Evolutionary conservation across 2,888 invertebrate species (phyloP), one percentile per base, ranked within the genome.

Genomic region (Drosophila fungiperda): DNA sequence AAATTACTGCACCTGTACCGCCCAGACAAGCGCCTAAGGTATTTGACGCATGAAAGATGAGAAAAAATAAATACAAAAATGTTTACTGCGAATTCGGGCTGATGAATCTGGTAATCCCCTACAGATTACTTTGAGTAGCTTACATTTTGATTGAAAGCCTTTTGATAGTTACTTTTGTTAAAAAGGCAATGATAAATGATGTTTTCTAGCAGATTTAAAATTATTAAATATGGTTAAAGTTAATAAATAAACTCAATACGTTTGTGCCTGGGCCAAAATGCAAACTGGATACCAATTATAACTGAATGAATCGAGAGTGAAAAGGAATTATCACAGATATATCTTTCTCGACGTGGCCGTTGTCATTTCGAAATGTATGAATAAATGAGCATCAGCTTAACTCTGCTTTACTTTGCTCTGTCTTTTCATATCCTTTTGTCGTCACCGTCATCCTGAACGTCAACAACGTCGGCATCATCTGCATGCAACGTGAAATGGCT

Each of bases 381-480:
- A 81, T 81, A 81, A 81, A 81, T 71, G 84, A 78, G 68, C 59
- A 67, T 29, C 61, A 69, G 70, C 80, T 75, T 80, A 80, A 78
- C 83, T 74, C 65, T 74, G 50, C 78, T 70, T 60, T 66, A 49
- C 70, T 53, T 23, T 68, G 42, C 72, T 79, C 73, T 84, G 70
- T 76, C 76, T 62, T 85, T 89, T 85, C 76, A 82, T 87, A 78
- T 78, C 70, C 73, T 74, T 69, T 69, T 65, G 63, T 74, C 73
- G 35, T 55, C 73, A 29, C 36, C 70, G 48, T 63, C 62, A 58
- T 48, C 66, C 71, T 63, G 63, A 61, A 75, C 65, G 68, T 78
- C 76, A 67, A 66, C 82, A 75, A 70, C 73, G 76, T 73, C 70
- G 70, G 54, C 58, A 68, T 60, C 80, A 67, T 69, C 67, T 70